phyloP scores from a whole-genome alignment of 1,140 invertebrate genomes.

The Megalonaias nervosa region DNA sequence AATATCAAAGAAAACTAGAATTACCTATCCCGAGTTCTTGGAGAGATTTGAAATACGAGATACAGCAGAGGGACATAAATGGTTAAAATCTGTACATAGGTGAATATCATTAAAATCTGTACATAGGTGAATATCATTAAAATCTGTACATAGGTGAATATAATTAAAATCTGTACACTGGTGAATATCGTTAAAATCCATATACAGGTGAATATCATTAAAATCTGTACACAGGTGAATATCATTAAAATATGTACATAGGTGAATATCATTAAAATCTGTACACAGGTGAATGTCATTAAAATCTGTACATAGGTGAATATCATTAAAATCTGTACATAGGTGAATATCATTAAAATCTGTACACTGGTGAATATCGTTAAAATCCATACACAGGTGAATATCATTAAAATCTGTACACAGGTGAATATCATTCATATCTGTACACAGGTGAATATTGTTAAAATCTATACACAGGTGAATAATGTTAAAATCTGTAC shows the following conservation, averaged over 20 bases:
- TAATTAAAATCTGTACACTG: slow-evolving; percentile 59
- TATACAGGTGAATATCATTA: slow-evolving; percentile 51
- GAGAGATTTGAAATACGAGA: slow-evolving; percentile 62
- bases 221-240: neutral
- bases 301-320: slow-evolving; percentile 63
- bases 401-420: slow-evolving; percentile 33
- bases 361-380: neutral
- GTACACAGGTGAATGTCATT: slow-evolving; percentile 10
- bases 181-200: slow-evolving; percentile 56
- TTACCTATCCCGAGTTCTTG: slow-evolving; percentile 63
- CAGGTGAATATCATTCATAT: slow-evolving; percentile 65
- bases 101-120: slow-evolving; percentile 23
- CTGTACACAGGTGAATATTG: slow-evolving; percentile 57
- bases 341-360: slow-evolving; percentile 41
- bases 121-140: slow-evolving; percentile 37
- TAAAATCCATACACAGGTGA: too few species aligned
- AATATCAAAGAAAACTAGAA: slow-evolving; percentile 48
- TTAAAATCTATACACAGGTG: slow-evolving; percentile 6
- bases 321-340: slow-evolving; percentile 56
- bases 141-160: neutral
- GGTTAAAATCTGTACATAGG: slow-evolving; percentile 65
- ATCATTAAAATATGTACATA: slow-evolving; percentile 29
- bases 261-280: slow-evolving; percentile 35
- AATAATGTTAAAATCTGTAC: too few species aligned
- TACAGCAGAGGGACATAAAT: slow-evolving; percentile 66